Base-by-base conservation (phyloP, 2,888 invertebrate species). In the Pyrgus malvae region DNA sequence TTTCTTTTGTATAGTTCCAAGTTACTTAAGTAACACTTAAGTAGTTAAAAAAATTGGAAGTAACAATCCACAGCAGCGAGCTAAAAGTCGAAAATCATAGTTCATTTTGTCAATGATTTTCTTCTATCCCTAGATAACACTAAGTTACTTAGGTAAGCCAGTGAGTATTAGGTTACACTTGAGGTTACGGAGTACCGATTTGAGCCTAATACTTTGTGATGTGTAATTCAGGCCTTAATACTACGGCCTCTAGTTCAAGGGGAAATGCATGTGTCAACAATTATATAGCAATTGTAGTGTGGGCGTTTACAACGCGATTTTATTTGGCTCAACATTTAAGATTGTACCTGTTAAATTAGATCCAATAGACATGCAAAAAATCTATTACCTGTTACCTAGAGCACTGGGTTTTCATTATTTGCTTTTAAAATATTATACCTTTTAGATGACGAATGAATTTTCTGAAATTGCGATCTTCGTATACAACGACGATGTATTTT, bases 161-260 rank as follows among this genome's bases (percentile, higher is more conserved):
- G 19, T n/a, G n/a, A n/a, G n/a, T 53, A 45, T 53, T 45, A 53
- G 21, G 45, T 53, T 53, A 29, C 53, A 29, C 38, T 45, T 53
- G 53, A 37, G 51, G 51, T 51, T 44, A 11, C 17, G 9, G 19
- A 17, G 42, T 51, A 44, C 44, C 37, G 35, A 38, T 45, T 45
- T 53, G 53, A 53, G 45, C 45, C 37, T 45, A 53, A 53, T 53
- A 38, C 38, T 45, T 45, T 45, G 38, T 53, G 53, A 53, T n/a
- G n/a, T n/a, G n/a, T n/a, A n/a, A 6, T 53, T 25, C 45, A 38
- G 29, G 38, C 45, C 25, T 37, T 45, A 45, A 38, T 37, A 53
- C 51, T 44, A 21, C 27, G 31, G 38, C 38, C 45, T 53, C 53
- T 45, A 53, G 53, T 53, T 53, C 53, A 53, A 53, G 51, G 53